Conservation (phyloP, 2,113 vertebrate species). For the Vulpes vulpes region DNA sequence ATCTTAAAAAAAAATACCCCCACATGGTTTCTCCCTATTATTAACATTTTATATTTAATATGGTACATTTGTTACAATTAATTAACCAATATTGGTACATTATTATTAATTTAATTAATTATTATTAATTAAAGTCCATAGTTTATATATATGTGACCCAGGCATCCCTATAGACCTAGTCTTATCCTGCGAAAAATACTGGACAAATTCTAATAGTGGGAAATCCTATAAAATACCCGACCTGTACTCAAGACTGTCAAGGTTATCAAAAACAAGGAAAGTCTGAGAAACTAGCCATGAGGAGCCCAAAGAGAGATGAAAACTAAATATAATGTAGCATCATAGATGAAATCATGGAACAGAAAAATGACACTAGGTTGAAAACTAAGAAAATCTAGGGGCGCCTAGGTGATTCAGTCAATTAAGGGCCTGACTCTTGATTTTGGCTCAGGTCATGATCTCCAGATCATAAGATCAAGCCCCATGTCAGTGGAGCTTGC, state of each 20-base stretch:
- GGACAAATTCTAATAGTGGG: neutral
- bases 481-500: neutral
- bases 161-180: neutral
- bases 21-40: neutral
- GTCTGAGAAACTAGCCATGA: neutral
- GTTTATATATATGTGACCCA: neutral
- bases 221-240: slow-evolving; percentile 7
- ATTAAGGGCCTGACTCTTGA: neutral
- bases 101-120: neutral
- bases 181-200: neutral
- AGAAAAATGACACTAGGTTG: neutral
- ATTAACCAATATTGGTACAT: neutral
- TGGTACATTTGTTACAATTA: slow-evolving; percentile 14
- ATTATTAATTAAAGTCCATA: slow-evolving; percentile 4
- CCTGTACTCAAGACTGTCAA: slow-evolving; percentile 15
- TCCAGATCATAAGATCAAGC: neutral
- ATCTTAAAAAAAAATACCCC: neutral
- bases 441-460: neutral
- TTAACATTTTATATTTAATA: slow-evolving; percentile 7
- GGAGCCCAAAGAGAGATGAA: neutral
- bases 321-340: slow-evolving; percentile 7
- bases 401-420: neutral
- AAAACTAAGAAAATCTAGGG: slow-evolving; percentile 4
- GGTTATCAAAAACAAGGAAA: slow-evolving; percentile 36
- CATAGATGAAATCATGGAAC: neutral